phyloP scores from a whole-genome alignment of 2,797 vertebrate genomes.

The Acanthiza pusilla region DNA sequence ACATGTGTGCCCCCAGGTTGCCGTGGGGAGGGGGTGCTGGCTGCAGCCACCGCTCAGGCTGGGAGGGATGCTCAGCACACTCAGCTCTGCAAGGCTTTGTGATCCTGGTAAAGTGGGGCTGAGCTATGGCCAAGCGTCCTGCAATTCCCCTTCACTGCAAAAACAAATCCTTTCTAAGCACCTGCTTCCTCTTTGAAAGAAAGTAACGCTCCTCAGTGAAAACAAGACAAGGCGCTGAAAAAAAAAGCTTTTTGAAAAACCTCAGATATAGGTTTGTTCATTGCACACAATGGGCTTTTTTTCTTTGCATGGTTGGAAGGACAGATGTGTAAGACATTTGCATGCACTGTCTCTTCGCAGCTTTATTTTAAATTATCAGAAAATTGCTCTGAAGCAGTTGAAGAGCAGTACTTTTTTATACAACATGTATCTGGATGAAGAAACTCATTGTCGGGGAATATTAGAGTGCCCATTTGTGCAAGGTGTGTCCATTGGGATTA shows the following conservation, averaged over 20 bases:
- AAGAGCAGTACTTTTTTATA: background rate
- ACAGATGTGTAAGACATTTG: background rate
- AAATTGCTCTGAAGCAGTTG: background rate
- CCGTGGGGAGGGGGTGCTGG: accelerated
- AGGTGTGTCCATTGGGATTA: background rate
- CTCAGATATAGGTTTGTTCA: background rate
- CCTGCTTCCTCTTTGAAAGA: background rate
- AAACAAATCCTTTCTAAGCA: background rate
- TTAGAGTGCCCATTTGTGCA: background rate
- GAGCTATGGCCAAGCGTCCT: background rate
- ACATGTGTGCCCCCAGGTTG: accelerated
- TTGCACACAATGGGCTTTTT: background rate
- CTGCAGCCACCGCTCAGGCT: background rate
- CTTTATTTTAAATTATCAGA: background rate
- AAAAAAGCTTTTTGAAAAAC: background rate
- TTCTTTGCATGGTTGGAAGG: background rate
- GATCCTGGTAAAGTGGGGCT: accelerated
- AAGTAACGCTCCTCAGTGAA: background rate
- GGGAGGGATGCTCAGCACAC: background rate
- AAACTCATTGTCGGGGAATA: background rate
- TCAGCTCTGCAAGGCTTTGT: accelerated
- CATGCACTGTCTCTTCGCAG: accelerated
- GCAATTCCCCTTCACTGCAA: background rate
- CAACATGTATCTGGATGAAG: background rate
- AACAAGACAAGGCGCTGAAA: background rate